phyloP scores from a whole-genome alignment of 2,797 vertebrate genomes.

The Remorina albescens region DNA sequence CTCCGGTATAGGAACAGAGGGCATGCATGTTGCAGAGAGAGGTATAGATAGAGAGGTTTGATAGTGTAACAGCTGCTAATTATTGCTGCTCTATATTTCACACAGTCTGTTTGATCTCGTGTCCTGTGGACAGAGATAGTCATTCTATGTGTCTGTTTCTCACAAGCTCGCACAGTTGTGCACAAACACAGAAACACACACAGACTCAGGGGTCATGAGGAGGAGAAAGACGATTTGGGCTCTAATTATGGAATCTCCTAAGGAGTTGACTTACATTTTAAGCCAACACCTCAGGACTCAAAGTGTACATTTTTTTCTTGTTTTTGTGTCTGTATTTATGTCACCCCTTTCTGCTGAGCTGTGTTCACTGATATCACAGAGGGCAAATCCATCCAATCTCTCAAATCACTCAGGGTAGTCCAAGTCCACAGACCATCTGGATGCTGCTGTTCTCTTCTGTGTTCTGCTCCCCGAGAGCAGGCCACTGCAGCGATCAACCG shows the following conservation, averaged over 20 bases:
- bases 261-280: constrained; percentile 63
- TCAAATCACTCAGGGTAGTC: constrained; percentile 75
- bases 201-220: constrained; percentile 69
- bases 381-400: constrained; percentile 80
- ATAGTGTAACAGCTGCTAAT: constrained; percentile 87
- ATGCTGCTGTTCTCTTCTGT: constrained; percentile 66
- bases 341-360: constrained; percentile 42
- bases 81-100: constrained; percentile 86
- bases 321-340: constrained; percentile 66
- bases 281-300: constrained; percentile 51
- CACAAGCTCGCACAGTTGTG: constrained; percentile 44
- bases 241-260: constrained; percentile 75
- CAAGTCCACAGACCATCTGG: constrained; percentile 78
- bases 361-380: constrained; percentile 68
- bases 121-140: constrained; percentile 80
- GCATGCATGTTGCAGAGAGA: constrained; percentile 41
- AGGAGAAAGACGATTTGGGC: constrained; percentile 64
- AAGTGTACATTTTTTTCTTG: constrained; percentile 45
- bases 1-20: constrained; percentile 49
- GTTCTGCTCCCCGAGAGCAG: constrained; percentile 62
- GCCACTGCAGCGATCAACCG: constrained; percentile 69
- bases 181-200: constrained; percentile 21
- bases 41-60: constrained; percentile 76
- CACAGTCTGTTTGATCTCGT: constrained; percentile 86
- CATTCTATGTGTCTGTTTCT: constrained; percentile 62